A percentile compares a stretch with the other conserved stretches of the same genome.
Evolutionary conservation across 1,140 invertebrate genomes (phyloP).

Genomic region (Anastrepha ludens): DNA sequence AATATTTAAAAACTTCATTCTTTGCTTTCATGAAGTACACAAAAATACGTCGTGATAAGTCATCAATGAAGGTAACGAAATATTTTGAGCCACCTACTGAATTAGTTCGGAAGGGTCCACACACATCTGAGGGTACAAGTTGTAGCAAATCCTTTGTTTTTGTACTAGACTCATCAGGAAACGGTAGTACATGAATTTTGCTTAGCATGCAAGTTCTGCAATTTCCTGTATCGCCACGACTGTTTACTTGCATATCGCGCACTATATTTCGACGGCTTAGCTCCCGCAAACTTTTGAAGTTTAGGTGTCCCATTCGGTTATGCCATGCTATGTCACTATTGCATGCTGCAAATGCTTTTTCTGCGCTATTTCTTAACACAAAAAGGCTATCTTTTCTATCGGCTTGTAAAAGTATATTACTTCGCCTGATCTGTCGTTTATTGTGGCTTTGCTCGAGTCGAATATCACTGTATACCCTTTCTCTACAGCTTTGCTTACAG

Average conservation of each 20-base stretch:
- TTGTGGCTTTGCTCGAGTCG: background rate
- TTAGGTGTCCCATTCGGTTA: conserved; percentile 23
- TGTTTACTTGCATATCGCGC: background rate
- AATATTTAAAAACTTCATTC: conserved; percentile 68
- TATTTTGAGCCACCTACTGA: conserved; percentile 70
- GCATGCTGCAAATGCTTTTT: background rate
- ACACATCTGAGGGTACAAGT: background rate
- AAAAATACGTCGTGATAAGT: conserved; percentile 67
- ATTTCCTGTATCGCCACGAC: background rate
- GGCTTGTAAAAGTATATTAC: background rate
- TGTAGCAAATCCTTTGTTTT: background rate
- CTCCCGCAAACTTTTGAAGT: background rate
- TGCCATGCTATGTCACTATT: conserved; percentile 2
- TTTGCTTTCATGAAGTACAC: conserved; percentile 74
- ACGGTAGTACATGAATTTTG: conserved; percentile 24
- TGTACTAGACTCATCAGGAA: background rate
- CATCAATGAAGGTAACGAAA: conserved; percentile 74
- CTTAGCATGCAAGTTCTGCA: conserved; percentile 32
- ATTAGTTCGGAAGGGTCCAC: conserved; percentile 38
- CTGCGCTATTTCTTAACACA: background rate
- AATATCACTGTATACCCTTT: background rate
- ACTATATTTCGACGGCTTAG: background rate
- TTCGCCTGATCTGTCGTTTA: background rate
- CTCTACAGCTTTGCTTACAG: conserved; percentile 23
- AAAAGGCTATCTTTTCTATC: background rate